Percentiles rank a stretch among this genome's conserved stretches.
These are phyloP conservation scores for Orius insidiosus DNA, from an alignment of 1,140 invertebrate genomes.

Conservation along the genomic window DNA sequence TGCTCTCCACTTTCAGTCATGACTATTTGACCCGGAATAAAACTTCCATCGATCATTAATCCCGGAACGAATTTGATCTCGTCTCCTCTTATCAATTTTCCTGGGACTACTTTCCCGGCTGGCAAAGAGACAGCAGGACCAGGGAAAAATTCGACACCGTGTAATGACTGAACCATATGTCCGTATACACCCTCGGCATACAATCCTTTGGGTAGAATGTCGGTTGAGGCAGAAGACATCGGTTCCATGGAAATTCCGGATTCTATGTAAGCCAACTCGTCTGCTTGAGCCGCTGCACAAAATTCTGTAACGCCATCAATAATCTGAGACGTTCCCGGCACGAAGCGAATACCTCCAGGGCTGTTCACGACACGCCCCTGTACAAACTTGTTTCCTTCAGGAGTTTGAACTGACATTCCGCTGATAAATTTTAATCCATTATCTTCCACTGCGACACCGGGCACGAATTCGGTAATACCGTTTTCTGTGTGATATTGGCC, in stretches of 20 bases:
- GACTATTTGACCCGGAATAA: constrained; percentile 52
- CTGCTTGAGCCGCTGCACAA: constrained; percentile 35
- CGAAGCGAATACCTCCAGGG: constrained; percentile 34
- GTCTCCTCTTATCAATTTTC: constrained; percentile 40
- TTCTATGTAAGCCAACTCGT: constrained; percentile 34
- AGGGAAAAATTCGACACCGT: constrained; percentile 50
- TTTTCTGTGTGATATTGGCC: constrained; percentile 37
- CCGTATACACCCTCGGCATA: constrained; percentile 40
- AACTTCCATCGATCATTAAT: constrained; percentile 42
- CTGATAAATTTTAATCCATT: constrained; percentile 36
- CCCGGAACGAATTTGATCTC: constrained; percentile 50
- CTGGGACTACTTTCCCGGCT: constrained; percentile 43
- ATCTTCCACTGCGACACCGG: constrained; percentile 34
- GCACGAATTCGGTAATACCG: constrained; percentile 25
- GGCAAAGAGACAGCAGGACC: constrained; percentile 29
- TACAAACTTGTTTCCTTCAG: constrained; percentile 43
- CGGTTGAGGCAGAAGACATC: not conserved
- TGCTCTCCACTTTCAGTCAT: constrained; percentile 49
- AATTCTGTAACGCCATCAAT: constrained; percentile 36
- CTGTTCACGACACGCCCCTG: constrained; percentile 45
- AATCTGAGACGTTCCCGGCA: constrained; percentile 36
- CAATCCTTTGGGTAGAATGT: not conserved
- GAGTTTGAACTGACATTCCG: constrained; percentile 44
- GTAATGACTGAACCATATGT: constrained; percentile 45
- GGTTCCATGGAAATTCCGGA: not conserved